Evolutionary conservation across 2,888 invertebrate genomes (phyloP), one percentile per base, ranked within the genome.

Genomic region (Osedax frankpressi): DNA sequence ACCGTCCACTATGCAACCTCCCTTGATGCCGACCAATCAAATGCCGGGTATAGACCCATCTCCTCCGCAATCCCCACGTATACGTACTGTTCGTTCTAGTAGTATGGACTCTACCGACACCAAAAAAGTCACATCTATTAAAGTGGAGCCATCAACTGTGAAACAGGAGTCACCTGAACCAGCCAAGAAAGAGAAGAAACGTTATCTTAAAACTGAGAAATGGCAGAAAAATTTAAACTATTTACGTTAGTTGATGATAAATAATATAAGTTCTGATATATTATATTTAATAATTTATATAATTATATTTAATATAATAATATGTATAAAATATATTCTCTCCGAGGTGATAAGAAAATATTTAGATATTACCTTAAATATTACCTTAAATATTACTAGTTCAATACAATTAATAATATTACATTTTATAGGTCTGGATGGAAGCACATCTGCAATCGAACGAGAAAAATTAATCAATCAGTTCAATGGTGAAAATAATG

Each of bases 391-490:
- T n/a, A n/a, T n/a, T n/a, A n/a, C n/a, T n/a, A n/a, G n/a, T n/a
- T n/a, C n/a, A n/a, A n/a, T n/a, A n/a, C n/a, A n/a, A n/a, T n/a
- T n/a, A n/a, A n/a, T n/a, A n/a, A n/a, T n/a, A n/a, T n/a, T n/a
- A n/a, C n/a, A 19, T 11, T 71, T 0, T 30, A 28, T 69, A 84
- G 84, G 85, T 70, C 87, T 98, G 78, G 97, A 98, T 85, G 98
- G 98, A 28, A 93, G 93, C 59, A 98, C 97, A 0, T 90, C 92
- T 78, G 93, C 94, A 0, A 87, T 92, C 76, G 98, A 98, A 82
- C 87, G 98, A 75, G 97, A 98, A 84, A 93, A 93, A 82, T 87
- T 97, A 28, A 96, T 98, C 76, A 94, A 94, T 84, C 92, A 93
- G 82, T 98, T 97, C 84, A 98, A 98, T 77, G 78, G 77, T 28